Conservation (phyloP, 2,888 invertebrate species). For the Lydus trimaculatus region DNA sequence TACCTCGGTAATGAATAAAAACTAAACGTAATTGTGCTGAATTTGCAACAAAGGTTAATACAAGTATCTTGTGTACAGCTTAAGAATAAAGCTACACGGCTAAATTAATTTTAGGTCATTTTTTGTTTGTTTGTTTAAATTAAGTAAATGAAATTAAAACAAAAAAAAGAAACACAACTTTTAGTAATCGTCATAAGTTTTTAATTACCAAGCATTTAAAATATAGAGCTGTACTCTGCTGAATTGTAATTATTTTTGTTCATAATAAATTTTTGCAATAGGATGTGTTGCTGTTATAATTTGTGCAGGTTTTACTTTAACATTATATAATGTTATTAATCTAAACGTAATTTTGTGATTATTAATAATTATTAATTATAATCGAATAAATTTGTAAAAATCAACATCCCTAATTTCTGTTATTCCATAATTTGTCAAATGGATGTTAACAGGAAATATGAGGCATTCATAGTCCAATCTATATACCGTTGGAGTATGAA, state of each 20-base stretch:
- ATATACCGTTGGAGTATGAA: too few species aligned
- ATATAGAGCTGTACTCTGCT: slow-evolving; percentile 47
- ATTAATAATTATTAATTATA: slow-evolving; percentile 20
- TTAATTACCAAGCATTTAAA: slow-evolving; percentile 45
- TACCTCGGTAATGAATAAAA: slow-evolving; percentile 12
- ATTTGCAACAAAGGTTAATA: slow-evolving; percentile 24
- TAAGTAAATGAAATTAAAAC: neutral
- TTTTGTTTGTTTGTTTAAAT: too few species aligned
- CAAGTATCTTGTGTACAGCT: slow-evolving; percentile 50
- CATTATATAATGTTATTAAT: slow-evolving; percentile 43
- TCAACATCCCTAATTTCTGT: neutral
- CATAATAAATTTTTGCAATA: slow-evolving; percentile 52
- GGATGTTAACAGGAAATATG: neutral
- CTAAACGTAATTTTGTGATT: slow-evolving; percentile 44
- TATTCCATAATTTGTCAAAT: neutral
- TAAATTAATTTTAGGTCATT: slow-evolving; percentile 50
- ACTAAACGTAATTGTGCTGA: neutral
- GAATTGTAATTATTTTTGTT: slow-evolving; percentile 45
- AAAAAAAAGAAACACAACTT: neutral
- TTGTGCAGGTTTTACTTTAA: slow-evolving; percentile 42
- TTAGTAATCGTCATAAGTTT: slow-evolving; percentile 49
- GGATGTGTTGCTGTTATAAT: slow-evolving; percentile 51
- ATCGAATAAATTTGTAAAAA: slow-evolving; percentile 40
- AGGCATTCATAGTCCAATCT: neutral
- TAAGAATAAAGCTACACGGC: slow-evolving; percentile 49